Percentiles rank a stretch among this genome's conserved stretches.
Conservation (phyloP, 2,113 vertebrate genomes). For the Anoura caudifer region DNA sequence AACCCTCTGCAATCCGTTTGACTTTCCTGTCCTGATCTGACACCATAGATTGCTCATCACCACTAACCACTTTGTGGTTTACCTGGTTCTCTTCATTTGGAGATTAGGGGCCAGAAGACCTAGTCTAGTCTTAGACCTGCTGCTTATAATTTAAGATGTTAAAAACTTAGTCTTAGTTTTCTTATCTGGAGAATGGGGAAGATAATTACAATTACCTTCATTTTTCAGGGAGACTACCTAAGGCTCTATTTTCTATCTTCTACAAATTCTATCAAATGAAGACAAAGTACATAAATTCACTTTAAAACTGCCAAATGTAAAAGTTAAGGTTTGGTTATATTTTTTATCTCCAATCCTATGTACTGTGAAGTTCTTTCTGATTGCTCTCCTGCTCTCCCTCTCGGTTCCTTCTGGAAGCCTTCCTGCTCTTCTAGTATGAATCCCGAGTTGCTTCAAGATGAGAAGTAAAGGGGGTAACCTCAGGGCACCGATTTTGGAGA, state of each 20-base stretch:
- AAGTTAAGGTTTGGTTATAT: not conserved
- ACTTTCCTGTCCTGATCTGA: not conserved
- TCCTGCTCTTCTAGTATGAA: not conserved
- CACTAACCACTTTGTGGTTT: not conserved
- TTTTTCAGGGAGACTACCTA: not conserved
- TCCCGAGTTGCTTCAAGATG: not conserved
- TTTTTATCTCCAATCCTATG: not conserved
- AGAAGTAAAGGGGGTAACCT: not conserved
- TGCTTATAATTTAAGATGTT: not conserved
- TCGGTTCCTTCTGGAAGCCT: not conserved
- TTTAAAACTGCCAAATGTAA: not conserved
- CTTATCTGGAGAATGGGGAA: not conserved
- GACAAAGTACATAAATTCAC: not conserved
- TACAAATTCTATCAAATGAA: not conserved
- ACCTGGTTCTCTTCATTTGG: not conserved
- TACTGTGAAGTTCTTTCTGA: not conserved
- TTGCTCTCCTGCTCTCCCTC: not conserved
- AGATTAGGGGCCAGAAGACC: not conserved
- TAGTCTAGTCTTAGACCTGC: not conserved
- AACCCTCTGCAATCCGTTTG: not conserved
- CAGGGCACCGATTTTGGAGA: not conserved
- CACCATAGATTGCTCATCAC: accelerated
- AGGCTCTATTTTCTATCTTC: not conserved
- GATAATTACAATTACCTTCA: not conserved
- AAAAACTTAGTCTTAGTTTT: not conserved